Evolutionary conservation across 2,113 vertebrate genomes (phyloP).

Genomic region (Galemys pyrenaicus): DNA sequence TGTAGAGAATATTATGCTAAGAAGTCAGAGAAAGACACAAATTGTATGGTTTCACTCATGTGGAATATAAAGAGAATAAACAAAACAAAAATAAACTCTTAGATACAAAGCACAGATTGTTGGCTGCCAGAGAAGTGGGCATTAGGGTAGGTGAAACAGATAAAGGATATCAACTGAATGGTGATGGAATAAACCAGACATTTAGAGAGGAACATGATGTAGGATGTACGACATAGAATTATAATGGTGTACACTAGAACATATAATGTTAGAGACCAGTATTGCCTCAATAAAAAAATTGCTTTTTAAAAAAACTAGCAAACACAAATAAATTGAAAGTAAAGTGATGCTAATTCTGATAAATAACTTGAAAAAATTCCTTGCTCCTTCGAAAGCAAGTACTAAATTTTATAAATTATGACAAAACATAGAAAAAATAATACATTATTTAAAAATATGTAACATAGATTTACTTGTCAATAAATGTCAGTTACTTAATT

Average conservation of each 20-base stretch:
- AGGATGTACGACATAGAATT: background rate
- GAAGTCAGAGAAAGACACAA: background rate
- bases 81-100: background rate
- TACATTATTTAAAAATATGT: background rate
- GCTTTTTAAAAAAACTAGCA: background rate
- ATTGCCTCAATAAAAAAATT: background rate
- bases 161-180: background rate
- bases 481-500: background rate
- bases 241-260: too few species aligned
- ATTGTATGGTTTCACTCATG: background rate
- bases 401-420: background rate
- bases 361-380: background rate
- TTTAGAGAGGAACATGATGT: background rate
- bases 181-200: background rate
- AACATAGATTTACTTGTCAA: background rate
- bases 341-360: background rate
- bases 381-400: background rate
- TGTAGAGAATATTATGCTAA: background rate
- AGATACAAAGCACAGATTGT: background rate
- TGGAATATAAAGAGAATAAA: background rate
- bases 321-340: background rate
- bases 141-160: background rate
- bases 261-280: too few species aligned
- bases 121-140: background rate
- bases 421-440: background rate